These are phyloP conservation scores for Priocnemis perturbator DNA, from an alignment of 2,888 invertebrate species.

Conservation along the genomic window DNA sequence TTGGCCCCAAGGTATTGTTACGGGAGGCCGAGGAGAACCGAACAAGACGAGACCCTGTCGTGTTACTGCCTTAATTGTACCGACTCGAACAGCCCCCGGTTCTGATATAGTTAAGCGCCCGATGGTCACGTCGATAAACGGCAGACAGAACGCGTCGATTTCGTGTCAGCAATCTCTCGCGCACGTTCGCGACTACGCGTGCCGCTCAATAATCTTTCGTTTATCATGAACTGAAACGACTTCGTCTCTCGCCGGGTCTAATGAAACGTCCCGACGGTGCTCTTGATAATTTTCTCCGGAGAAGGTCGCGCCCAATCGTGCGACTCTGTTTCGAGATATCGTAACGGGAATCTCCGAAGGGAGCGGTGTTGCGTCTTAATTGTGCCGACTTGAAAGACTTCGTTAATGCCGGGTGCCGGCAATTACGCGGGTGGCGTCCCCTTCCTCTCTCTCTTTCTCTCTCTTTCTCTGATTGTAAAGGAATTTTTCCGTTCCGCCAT, in stretches of 20 bases:
- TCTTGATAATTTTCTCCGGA: no score
- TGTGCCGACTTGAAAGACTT: constrained; percentile 41
- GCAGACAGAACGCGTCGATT: no score
- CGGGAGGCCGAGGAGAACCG: constrained; percentile 38
- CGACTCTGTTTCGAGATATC: no score
- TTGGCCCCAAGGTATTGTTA: constrained; percentile 56
- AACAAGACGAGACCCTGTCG: constrained; percentile 38
- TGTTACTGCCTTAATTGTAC: constrained; percentile 49
- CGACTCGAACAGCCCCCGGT: constrained; percentile 18
- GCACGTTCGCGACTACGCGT: no score
- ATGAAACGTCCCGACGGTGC: no score
- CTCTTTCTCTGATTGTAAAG: constrained; percentile 23
- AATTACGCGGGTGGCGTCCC: constrained; percentile 38
- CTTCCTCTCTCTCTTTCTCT: constrained; percentile 15
- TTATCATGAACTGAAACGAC: no score
- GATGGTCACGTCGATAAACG: constrained; percentile 11
- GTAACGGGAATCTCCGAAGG: constrained; percentile 12
- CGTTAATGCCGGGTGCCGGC: constrained; percentile 41
- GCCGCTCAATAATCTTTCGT: no score
- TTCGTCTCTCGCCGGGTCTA: no score
- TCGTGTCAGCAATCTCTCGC: no score
- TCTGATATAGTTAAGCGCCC: constrained; percentile 16
- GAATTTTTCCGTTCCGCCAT: constrained; percentile 37
- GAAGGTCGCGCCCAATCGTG: no score
- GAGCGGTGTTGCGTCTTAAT: constrained; percentile 40